Conservation (phyloP, 2,113 vertebrate genomes). For the Merops nubicus region DNA sequence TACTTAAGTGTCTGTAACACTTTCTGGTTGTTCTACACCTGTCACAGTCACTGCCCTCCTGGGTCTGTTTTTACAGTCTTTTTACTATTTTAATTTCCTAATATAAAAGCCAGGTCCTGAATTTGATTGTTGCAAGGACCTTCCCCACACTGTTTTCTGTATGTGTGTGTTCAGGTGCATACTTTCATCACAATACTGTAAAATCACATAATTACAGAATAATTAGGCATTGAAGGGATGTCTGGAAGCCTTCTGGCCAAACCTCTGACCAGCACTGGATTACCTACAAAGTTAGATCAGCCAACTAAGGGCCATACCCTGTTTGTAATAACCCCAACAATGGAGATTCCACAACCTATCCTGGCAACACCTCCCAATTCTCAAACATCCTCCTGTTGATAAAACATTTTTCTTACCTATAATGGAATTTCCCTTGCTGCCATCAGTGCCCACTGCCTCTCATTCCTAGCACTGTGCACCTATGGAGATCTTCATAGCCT, state of each 20-base stretch:
- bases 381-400: fast-evolving
- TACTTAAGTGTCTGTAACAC: neutral
- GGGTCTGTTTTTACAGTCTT: neutral
- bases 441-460: neutral
- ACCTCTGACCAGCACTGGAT: fast-evolving
- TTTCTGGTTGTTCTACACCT: neutral
- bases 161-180: neutral
- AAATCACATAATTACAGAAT: neutral
- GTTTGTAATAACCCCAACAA: neutral
- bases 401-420: neutral
- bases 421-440: neutral
- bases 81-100: neutral
- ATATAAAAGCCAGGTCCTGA: neutral
- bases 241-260: neutral
- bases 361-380: neutral
- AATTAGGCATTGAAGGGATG: neutral
- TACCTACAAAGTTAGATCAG: neutral
- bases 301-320: neutral
- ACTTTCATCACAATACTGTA: neutral
- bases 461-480: neutral
- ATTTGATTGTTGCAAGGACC: neutral
- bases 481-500: neutral
- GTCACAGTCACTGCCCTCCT: neutral
- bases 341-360: neutral
- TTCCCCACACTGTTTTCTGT: neutral